These are phyloP conservation scores for Galeruca laticollis DNA, from an alignment of 2,888 invertebrate species.

Conservation along the genomic window DNA sequence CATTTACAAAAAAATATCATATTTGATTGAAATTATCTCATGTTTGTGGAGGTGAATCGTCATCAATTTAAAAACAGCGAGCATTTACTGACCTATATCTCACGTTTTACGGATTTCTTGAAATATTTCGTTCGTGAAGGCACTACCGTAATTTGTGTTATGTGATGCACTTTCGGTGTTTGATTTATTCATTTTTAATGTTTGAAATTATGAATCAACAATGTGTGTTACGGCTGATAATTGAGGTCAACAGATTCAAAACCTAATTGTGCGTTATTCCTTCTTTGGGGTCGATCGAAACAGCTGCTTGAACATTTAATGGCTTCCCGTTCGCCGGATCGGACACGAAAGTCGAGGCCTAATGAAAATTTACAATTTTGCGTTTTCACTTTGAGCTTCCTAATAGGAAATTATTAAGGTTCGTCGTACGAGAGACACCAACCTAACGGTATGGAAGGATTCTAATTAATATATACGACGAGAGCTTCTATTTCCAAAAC, in stretches of 20 bases:
- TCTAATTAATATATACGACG: constrained; percentile 33
- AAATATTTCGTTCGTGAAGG: too few species aligned
- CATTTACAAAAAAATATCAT: too few species aligned
- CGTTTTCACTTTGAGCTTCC: constrained; percentile 41
- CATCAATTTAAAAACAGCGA: too few species aligned
- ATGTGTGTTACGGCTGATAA: neutral
- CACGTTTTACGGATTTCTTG: too few species aligned
- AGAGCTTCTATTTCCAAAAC: neutral
- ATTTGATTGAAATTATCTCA: too few species aligned
- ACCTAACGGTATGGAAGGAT: constrained; percentile 26
- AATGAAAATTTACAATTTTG: constrained; percentile 49
- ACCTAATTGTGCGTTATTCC: constrained; percentile 22
- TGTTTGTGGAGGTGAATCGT: too few species aligned
- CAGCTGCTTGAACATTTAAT: constrained; percentile 29
- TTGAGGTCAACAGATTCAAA: constrained; percentile 6
- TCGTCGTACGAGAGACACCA: constrained; percentile 38
- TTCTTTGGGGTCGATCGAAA: constrained; percentile 24
- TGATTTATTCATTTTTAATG: neutral
- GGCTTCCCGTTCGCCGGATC: constrained; percentile 25
- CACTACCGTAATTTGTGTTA: too few species aligned
- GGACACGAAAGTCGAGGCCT: constrained; percentile 27
- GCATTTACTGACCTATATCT: too few species aligned
- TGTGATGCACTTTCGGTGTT: too few species aligned
- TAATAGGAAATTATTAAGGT: constrained; percentile 48
- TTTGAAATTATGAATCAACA: neutral